These are phyloP conservation scores for Smittia sp. DNA, from an alignment of 2,888 invertebrate genomes.

Conservation along the genomic window DNA sequence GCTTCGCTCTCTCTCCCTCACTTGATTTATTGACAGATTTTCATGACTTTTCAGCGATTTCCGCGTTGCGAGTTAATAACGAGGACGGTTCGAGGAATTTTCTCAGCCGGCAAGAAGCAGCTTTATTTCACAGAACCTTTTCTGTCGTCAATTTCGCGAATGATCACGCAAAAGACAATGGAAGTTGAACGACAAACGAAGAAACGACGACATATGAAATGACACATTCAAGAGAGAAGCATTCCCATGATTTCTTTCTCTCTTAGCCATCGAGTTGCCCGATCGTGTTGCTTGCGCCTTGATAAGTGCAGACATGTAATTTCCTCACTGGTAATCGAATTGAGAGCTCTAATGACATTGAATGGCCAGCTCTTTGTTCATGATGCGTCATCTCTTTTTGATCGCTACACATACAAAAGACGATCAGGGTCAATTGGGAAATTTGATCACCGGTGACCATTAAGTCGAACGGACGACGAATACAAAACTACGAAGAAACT, in stretches of 20 bases:
- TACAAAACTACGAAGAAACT: not conserved
- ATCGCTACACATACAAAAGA: not conserved
- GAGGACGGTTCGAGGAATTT: not conserved
- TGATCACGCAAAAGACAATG: constrained; percentile 1
- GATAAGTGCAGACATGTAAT: too few relatives aligned
- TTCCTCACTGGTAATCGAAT: too few relatives aligned
- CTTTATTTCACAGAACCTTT: constrained; percentile 8
- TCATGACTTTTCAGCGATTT: not conserved
- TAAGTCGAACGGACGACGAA: constrained; percentile 1
- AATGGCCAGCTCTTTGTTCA: too few relatives aligned
- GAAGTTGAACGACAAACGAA: constrained; percentile 18
- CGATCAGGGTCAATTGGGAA: constrained; percentile 18
- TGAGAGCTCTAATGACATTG: too few relatives aligned
- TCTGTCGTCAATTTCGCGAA: not conserved
- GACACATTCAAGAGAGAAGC: constrained; percentile 17
- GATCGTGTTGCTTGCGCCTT: not conserved
- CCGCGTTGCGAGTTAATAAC: too few relatives aligned
- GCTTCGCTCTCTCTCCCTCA: not conserved
- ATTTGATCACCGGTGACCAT: constrained; percentile 16
- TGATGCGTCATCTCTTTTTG: not conserved
- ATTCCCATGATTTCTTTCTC: constrained; percentile 10
- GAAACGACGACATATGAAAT: constrained; percentile 18
- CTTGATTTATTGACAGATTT: not conserved
- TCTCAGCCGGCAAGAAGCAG: not conserved
- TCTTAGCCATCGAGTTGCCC: constrained; percentile 13